Conservation (phyloP, 2,797 vertebrate genomes). For the Sarcophilus harrisii region DNA sequence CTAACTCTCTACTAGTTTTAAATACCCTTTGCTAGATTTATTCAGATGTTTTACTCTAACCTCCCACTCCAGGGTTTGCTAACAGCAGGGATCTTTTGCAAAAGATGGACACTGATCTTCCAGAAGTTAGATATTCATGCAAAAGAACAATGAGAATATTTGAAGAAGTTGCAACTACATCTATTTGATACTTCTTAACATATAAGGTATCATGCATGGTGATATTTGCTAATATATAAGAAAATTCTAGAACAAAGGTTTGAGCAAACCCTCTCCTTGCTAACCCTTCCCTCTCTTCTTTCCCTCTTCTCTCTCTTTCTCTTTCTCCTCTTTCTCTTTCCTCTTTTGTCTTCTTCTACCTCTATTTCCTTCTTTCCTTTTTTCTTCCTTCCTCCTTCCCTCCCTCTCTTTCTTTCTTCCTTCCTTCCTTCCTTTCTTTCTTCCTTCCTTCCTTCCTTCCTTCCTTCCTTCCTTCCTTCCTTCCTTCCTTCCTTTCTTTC, state of each 20-base stretch:
- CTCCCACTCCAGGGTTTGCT: slow-evolving; percentile 55
- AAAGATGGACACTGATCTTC: slow-evolving; percentile 25
- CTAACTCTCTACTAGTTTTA: slow-evolving; percentile 71
- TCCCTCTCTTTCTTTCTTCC: neutral
- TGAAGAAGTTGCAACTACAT: slow-evolving; percentile 9
- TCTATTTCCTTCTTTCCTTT: neutral
- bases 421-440: neutral
- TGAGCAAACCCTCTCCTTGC: neutral
- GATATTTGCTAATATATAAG: neutral
- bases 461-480: neutral
- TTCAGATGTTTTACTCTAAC: slow-evolving; percentile 62
- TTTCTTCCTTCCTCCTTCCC: neutral
- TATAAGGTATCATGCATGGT: slow-evolving; percentile 23
- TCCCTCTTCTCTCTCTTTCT: neutral
- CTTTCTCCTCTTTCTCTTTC: too few species aligned
- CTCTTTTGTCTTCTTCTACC: too few species aligned
- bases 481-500: too few species aligned
- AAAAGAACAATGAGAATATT: slow-evolving; percentile 21
- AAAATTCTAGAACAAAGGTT: neutral
- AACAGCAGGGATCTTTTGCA: slow-evolving; percentile 11
- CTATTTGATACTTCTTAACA: neutral
- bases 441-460: neutral
- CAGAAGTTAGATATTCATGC: slow-evolving; percentile 30
- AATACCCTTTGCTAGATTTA: slow-evolving; percentile 74
- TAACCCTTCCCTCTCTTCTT: neutral